Base-by-base conservation (phyloP, 2,797 vertebrate genomes). In the Delichon dasypus region DNA sequence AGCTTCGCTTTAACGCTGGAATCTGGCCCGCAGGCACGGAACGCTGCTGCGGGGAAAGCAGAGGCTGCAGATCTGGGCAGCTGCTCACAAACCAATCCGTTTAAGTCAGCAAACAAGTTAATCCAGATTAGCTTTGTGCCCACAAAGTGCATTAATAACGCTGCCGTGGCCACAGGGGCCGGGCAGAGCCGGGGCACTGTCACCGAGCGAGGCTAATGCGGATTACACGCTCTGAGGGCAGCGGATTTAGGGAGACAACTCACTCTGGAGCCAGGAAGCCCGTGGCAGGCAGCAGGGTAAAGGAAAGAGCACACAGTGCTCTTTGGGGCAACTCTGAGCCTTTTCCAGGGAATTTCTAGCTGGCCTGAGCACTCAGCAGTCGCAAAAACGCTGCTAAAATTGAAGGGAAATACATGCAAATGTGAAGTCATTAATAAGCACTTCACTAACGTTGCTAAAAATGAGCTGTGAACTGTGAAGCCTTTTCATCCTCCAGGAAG, bases 51-150 rank as follows among this genome's bases (percentile, higher is more conserved):
- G 47, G 73, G 70, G 79, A 64, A 85, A 83, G 73, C 64, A n/a
- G 60, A 61, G 58, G 36, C 26, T 14, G 4, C 75, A 36, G 72
- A 73, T 30, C 44, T 13, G 70, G 58, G 84, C 42, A 72, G 64
- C n/a, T 13, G 75, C 85, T 93, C 40, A 5, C 71, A 62, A 47
- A n/a, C 51, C 70, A 66, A 78, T 68, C 55, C 65, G 4, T 84
- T 89, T 36, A 88, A 86, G 2, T 85, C 73, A 85, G 90, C 76
- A 83, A 95, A 91, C 34, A 34, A 77, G 19, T 90, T 93, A 74
- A 90, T 91, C 83, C 85, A 75, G 83, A 90, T 67, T 7, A 86
- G 58, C 21, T 47, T 82, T 68, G 83, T 77, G 83, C 1, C 1
- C 48, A 29, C 27, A 42, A 80, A 88, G 29, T 60, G 79, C 67